Evolutionary conservation across 1,140 invertebrate genomes (phyloP).

Genomic region (Matsumurasca onukii): DNA sequence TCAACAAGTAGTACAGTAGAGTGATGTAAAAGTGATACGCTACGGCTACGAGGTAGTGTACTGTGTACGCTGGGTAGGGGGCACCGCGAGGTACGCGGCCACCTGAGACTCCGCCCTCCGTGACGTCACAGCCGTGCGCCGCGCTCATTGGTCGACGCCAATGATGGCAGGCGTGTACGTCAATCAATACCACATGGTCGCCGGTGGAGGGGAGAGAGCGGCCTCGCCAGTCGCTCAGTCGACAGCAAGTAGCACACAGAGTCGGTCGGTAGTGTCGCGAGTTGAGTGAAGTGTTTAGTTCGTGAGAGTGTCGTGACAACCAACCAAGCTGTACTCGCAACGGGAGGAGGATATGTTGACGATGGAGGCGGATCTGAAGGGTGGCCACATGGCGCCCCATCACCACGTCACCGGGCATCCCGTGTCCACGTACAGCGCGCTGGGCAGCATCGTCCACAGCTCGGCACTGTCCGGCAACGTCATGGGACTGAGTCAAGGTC

Average conservation of each 20-base stretch:
- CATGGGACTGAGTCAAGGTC: slow-evolving; percentile 51
- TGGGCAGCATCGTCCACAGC: slow-evolving; percentile 52
- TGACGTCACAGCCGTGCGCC: slow-evolving; percentile 33
- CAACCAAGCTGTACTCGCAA: slow-evolving; percentile 66
- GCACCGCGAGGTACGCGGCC: not conserved
- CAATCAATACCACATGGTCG: slow-evolving; percentile 39
- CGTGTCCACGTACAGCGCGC: slow-evolving; percentile 61
- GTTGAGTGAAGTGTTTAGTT: slow-evolving; percentile 27
- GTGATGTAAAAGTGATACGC: slow-evolving; percentile 11
- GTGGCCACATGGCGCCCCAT: slow-evolving; percentile 63
- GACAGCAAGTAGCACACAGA: not conserved
- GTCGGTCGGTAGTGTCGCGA: not conserved
- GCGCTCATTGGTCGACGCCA: slow-evolving; percentile 36
- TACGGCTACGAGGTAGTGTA: not conserved
- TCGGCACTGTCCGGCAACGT: slow-evolving; percentile 42
- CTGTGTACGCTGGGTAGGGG: not conserved
- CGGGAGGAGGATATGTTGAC: slow-evolving; percentile 78
- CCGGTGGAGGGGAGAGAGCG: slow-evolving; percentile 22
- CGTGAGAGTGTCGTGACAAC: slow-evolving; percentile 9
- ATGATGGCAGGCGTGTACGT: slow-evolving; percentile 41
- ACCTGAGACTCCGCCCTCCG: slow-evolving; percentile 24
- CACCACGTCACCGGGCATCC: slow-evolving; percentile 42
- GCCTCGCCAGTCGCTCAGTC: not conserved
- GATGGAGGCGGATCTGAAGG: slow-evolving; percentile 86
- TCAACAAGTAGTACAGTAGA: slow-evolving; percentile 37